Evolutionary conservation across 1,140 invertebrate species (phyloP).

Genomic region (Lanistes nyassanus): DNA sequence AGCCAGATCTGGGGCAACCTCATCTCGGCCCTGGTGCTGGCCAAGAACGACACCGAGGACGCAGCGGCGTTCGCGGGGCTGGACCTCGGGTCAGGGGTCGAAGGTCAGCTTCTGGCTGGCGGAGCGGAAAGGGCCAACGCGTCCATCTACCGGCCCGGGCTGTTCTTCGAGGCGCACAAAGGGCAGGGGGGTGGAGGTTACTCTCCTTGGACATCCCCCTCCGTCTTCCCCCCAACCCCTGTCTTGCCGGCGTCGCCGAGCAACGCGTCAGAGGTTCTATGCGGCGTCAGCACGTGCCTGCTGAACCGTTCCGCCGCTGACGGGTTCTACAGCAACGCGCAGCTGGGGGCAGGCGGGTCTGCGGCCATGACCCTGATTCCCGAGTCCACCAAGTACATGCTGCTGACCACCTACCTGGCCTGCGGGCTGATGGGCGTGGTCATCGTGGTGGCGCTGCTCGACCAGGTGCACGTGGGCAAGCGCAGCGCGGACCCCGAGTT

Average conservation of each 20-base stretch:
- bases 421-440: constrained; percentile 59
- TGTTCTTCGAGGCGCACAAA: too few species aligned
- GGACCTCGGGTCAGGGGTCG: too few species aligned
- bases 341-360: constrained; percentile 30
- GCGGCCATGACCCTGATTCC: constrained; percentile 42
- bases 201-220: too few species aligned
- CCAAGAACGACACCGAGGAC: constrained; percentile 45
- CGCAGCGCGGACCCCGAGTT: constrained; percentile 32
- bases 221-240: too few species aligned
- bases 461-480: constrained; percentile 40
- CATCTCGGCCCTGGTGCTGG: constrained; percentile 56
- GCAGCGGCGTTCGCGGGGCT: not conserved
- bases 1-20: constrained; percentile 65
- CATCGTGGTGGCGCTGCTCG: constrained; percentile 53
- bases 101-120: too few species aligned
- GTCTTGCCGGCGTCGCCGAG: not conserved
- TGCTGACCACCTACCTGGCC: constrained; percentile 58
- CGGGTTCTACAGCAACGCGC: constrained; percentile 35
- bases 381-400: constrained; percentile 49
- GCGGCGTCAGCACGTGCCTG: constrained; percentile 36
- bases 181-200: too few species aligned
- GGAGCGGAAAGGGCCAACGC: too few species aligned
- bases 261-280: constrained; percentile 1
- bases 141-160: too few species aligned
- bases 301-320: constrained; percentile 27